A percentile compares a stretch with the other conserved stretches of the same genome.
phyloP scores from a whole-genome alignment of 2,888 invertebrate genomes.

The Caenorhabditis sp. region DNA sequence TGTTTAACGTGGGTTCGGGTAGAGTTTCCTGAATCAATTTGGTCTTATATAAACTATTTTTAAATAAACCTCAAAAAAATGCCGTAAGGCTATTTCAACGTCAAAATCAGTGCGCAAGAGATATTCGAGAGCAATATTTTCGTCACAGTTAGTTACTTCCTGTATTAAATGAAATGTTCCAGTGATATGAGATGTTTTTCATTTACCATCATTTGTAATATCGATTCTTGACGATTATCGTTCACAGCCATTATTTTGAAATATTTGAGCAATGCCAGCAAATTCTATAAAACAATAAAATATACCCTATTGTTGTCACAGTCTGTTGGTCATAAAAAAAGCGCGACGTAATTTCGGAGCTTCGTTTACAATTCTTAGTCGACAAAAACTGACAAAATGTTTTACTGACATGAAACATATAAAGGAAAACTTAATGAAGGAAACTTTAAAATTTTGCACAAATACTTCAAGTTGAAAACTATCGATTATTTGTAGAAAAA shows the following conservation, averaged over 20 bases:
- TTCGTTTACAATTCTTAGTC: neutral
- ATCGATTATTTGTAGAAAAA: too few species aligned
- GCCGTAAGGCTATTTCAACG: constrained; percentile 49
- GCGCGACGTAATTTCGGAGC: neutral
- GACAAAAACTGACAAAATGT: too few species aligned
- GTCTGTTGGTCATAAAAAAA: neutral
- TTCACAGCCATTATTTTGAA: constrained; percentile 44
- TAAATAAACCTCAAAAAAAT: constrained; percentile 55
- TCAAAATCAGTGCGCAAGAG: constrained; percentile 39
- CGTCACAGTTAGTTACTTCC: constrained; percentile 55
- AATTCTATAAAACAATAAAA: neutral
- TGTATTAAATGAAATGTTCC: too few species aligned
- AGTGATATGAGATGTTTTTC: neutral
- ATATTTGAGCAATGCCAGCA: too few species aligned
- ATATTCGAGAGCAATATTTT: constrained; percentile 29
- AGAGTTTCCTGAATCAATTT: constrained; percentile 42
- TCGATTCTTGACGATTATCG: constrained; percentile 7
- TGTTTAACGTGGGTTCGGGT: constrained; percentile 13
- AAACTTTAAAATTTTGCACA: too few species aligned
- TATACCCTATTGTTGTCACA: too few species aligned
- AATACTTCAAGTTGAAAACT: too few species aligned
- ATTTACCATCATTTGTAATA: constrained; percentile 55
- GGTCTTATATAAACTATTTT: neutral
- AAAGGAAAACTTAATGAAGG: too few species aligned
- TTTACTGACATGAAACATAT: too few species aligned